phyloP scores from a whole-genome alignment of 2,888 invertebrate species.

The Ferrisia virgata region DNA sequence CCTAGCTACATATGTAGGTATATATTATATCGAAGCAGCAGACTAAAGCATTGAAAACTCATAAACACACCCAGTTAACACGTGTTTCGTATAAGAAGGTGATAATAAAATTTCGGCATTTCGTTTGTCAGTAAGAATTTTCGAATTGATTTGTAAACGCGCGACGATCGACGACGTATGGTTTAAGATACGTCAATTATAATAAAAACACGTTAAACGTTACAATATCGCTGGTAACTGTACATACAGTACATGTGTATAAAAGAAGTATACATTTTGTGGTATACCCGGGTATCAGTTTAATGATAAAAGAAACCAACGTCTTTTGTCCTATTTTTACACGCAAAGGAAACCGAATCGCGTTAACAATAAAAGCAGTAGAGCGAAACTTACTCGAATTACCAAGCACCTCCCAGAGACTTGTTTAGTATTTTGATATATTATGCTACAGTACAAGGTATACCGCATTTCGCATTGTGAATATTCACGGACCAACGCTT shows the following conservation, averaged over 20 bases:
- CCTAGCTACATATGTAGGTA: too few relatives aligned
- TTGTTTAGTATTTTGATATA: slow-evolving; percentile 44
- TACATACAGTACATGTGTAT: neutral
- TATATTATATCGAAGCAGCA: too few relatives aligned
- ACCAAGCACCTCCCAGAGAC: slow-evolving; percentile 40
- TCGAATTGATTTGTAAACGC: slow-evolving; percentile 9
- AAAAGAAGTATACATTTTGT: neutral
- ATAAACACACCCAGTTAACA: neutral
- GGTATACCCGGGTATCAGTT: slow-evolving; percentile 38
- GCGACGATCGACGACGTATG: neutral
- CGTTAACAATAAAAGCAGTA: slow-evolving; percentile 37
- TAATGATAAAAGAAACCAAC: slow-evolving; percentile 39
- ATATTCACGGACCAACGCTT: slow-evolving; percentile 42
- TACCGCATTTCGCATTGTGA: slow-evolving; percentile 6
- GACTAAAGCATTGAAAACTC: neutral
- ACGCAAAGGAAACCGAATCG: slow-evolving; percentile 43
- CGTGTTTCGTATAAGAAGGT: neutral
- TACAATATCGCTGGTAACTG: slow-evolving; percentile 3
- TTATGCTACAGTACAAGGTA: slow-evolving; percentile 29
- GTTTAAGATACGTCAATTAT: slow-evolving; percentile 41
- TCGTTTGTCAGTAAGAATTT: neutral
- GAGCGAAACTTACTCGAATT: slow-evolving; percentile 38
- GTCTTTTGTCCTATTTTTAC: slow-evolving; percentile 39
- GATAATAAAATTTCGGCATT: neutral
- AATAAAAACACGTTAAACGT: slow-evolving; percentile 24